Percentiles rank a stretch among this genome's conserved stretches.
Evolutionary conservation across 2,113 vertebrate genomes (phyloP).

Genomic region (Accipiter cooperii): DNA sequence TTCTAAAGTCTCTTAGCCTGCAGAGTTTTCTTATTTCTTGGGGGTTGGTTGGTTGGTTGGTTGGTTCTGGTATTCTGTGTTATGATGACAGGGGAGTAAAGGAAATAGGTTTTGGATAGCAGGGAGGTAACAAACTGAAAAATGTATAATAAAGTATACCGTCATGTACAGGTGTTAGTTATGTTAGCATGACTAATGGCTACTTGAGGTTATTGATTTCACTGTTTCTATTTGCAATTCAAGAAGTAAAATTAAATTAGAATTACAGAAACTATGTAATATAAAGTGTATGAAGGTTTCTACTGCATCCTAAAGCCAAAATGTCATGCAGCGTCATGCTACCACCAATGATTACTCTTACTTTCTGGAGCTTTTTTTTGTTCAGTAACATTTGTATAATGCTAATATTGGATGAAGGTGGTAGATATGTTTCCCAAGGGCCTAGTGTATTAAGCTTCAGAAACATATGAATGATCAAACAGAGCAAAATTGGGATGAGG

Average conservation of each 20-base stretch:
- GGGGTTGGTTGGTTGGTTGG: too few species aligned
- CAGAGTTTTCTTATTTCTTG: neutral
- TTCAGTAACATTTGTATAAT: neutral
- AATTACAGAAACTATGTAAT: neutral
- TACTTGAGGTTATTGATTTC: neutral
- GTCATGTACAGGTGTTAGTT: neutral
- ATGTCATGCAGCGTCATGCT: neutral
- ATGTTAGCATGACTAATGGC: neutral
- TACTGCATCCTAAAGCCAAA: neutral
- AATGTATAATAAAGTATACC: too few species aligned
- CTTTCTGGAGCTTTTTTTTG: neutral
- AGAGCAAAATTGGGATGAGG: neutral
- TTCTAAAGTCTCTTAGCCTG: neutral
- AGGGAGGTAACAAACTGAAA: neutral
- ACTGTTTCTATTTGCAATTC: neutral
- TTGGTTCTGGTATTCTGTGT: neutral
- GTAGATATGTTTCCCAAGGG: neutral
- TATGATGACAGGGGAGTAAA: neutral
- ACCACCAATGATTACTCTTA: neutral
- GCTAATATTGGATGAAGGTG: neutral
- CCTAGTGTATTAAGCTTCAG: neutral
- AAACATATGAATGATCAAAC: neutral
- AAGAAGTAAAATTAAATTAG: neutral
- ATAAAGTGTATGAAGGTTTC: neutral
- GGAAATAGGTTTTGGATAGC: neutral